phyloP scores from a whole-genome alignment of 2,888 invertebrate genomes.

The Scaeva pyrastri region DNA sequence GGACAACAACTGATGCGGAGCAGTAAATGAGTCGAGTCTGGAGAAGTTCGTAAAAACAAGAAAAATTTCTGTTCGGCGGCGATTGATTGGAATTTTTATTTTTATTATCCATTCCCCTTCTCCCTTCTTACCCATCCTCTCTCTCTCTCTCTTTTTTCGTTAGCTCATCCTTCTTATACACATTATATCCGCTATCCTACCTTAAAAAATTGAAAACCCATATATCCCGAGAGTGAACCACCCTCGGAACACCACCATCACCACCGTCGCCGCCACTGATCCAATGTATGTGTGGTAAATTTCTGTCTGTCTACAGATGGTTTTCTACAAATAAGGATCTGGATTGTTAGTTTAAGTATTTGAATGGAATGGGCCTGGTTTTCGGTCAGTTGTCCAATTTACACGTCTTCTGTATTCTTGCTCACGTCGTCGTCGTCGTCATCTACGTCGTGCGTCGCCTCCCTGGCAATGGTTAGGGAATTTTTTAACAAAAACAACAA shows the following conservation, averaged over 20 bases:
- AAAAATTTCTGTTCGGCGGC: constrained; percentile 74
- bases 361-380: constrained; percentile 41
- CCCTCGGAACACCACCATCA: background rate
- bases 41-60: constrained; percentile 71
- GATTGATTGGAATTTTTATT: constrained; percentile 76
- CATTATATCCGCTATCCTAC: constrained; percentile 58
- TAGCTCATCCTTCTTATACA: constrained; percentile 4
- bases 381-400: constrained; percentile 73
- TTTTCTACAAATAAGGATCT: constrained; percentile 69
- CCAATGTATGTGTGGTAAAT: constrained; percentile 65
- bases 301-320: constrained; percentile 74
- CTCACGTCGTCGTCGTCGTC: no score
- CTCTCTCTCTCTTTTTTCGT: background rate
- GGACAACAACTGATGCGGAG: constrained; percentile 21
- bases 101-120: constrained; percentile 48
- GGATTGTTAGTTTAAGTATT: constrained; percentile 73
- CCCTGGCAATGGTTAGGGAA: constrained; percentile 6
- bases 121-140: background rate
- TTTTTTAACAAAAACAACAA: constrained; percentile 64
- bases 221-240: constrained; percentile 46
- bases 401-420: constrained; percentile 66
- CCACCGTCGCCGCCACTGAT: background rate
- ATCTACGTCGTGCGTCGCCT: no score
- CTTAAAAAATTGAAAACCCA: constrained; percentile 67
- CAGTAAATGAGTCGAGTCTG: constrained; percentile 72